Base-by-base conservation (phyloP, 2,888 invertebrate species). In the Perdita meconis region DNA sequence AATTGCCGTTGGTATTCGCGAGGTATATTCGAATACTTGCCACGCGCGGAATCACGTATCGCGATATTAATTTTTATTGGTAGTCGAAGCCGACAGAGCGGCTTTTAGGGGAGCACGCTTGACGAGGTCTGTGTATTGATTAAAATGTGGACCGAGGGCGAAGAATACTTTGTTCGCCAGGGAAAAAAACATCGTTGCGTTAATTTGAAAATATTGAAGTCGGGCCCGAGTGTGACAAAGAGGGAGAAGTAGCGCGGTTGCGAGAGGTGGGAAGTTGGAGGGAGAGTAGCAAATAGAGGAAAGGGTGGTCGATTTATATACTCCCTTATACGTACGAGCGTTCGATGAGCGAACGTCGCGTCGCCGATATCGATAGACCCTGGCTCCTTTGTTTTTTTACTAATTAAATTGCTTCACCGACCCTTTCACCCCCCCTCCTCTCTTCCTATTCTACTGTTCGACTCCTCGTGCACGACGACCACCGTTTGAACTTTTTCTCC, bases 51-150 rank as follows among this genome's bases (percentile, higher is more conserved):
- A 91, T 88, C 90, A 89, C 88, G 88, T 83, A 86, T 89, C 85
- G 89, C 89, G 88, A 91, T 91, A 91, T 92, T 91, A 90, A 91
- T 90, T 90, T 91, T 91, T 90, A 89, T 90, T 87, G 88, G 85
- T 86, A 85, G 85, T 84, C 81, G 88, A 88, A 88, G 87, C 86
- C 83, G 80, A 81, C 55, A 64, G 61, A 59, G 66, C 77, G 78
- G 80, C 81, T 86, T 86, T 87, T 85, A 84, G 80, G 85, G 81
- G 83, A 82, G 81, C 60, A 67, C 74, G 74, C 71, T 72, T 42
- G 68, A 69, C 81, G 22, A 73, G 81, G 67, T 81, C 71, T 71
- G 64, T 75, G 75, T 91, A 92, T 92, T 90, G 90, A 92, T 92
- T 91, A 91, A 91, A 92, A 89, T 90, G 88, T 89, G 78, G 88